Percentiles rank a stretch among this genome's conserved stretches.
Conservation (phyloP, 2,113 vertebrate species). For the Fukomys damarensis region DNA sequence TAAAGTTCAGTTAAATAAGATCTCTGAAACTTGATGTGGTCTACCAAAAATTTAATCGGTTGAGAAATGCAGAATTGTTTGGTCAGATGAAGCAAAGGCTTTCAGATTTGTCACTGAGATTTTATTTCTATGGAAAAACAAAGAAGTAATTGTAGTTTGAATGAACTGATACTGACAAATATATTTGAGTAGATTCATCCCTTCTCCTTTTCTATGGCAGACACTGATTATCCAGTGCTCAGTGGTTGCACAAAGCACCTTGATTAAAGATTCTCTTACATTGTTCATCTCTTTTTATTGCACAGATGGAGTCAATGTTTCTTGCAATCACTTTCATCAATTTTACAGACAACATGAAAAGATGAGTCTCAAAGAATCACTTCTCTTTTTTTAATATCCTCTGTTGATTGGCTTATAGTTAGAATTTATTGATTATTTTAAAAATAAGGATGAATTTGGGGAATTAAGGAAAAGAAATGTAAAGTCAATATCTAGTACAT, state of each 20-base stretch:
- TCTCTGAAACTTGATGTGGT: not conserved
- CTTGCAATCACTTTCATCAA: not conserved
- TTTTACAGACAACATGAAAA: not conserved
- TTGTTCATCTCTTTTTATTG: slow-evolving; percentile 41
- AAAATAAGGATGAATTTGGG: not conserved
- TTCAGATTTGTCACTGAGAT: not conserved
- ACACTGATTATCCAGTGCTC: slow-evolving; percentile 11
- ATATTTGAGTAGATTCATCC: not conserved
- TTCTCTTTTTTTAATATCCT: slow-evolving; percentile 43
- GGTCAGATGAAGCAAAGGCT: not conserved
- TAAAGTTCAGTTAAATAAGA: slow-evolving; percentile 9
- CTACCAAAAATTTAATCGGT: slow-evolving; percentile 24
- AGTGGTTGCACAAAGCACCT: not conserved
- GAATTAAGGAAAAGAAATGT: slow-evolving; percentile 34
- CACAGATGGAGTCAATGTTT: slow-evolving; percentile 1
- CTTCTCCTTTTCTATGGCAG: not conserved
- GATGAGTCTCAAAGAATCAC: not conserved
- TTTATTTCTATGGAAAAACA: slow-evolving; percentile 20
- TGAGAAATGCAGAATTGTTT: slow-evolving; percentile 30
- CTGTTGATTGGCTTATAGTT: slow-evolving; percentile 43
- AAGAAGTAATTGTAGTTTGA: not conserved
- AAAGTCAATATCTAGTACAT: slow-evolving; percentile 6
- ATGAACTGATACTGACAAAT: not conserved
- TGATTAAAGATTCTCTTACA: not conserved
- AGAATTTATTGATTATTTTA: not conserved